Conservation (phyloP, 2,888 invertebrate species). For the Oscheius myriophilus region DNA sequence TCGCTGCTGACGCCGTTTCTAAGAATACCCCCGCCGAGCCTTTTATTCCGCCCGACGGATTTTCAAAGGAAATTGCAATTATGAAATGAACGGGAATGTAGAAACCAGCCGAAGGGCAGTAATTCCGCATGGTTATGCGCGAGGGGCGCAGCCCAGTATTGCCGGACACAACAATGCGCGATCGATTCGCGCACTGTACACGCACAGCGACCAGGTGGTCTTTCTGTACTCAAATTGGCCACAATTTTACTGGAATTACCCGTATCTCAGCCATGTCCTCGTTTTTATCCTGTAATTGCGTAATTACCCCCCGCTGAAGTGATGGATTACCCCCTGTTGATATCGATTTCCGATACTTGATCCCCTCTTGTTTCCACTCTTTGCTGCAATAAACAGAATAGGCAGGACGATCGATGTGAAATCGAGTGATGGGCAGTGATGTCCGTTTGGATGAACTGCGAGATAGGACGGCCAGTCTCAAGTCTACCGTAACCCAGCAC, state of each 20-base stretch:
- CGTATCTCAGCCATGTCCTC: not conserved
- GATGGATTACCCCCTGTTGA: not conserved
- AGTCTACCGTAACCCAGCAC: slow-evolving; percentile 43
- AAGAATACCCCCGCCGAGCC: too few relatives aligned
- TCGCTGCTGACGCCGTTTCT: too few relatives aligned
- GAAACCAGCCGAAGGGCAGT: too few relatives aligned
- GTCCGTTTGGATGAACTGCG: slow-evolving; percentile 33
- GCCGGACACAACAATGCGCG: slow-evolving; percentile 24
- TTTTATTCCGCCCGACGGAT: too few relatives aligned
- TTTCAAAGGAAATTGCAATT: too few relatives aligned
- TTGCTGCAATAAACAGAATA: not conserved
- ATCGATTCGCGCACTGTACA: slow-evolving; percentile 31
- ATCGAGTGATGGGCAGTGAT: slow-evolving; percentile 29
- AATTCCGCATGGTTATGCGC: slow-evolving; percentile 20
- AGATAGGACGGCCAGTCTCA: slow-evolving; percentile 46
- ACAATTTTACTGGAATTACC: not conserved
- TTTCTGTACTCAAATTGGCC: not conserved
- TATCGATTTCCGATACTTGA: slow-evolving; percentile 3
- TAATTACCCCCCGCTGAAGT: not conserved
- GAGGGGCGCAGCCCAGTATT: not conserved
- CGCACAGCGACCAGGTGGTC: slow-evolving; percentile 23
- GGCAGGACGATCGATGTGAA: slow-evolving; percentile 20
- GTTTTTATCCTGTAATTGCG: not conserved
- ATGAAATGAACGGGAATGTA: too few relatives aligned
- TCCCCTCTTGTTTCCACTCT: not conserved